phyloP scores from a whole-genome alignment of 1,140 invertebrate species.

The Conus betulinus region DNA sequence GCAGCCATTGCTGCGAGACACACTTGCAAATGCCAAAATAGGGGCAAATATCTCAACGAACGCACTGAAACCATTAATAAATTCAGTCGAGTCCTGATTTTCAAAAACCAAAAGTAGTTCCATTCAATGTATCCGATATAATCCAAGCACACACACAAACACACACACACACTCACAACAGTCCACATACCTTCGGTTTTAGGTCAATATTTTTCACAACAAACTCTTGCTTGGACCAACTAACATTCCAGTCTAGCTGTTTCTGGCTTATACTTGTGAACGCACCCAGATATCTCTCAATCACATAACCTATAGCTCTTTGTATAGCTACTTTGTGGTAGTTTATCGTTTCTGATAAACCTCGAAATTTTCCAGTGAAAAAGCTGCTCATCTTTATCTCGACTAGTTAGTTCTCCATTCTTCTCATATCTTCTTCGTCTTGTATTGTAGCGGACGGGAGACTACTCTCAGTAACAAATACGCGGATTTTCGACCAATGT shows the following conservation, averaged over 20 bases:
- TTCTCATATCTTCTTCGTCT: too few relatives aligned
- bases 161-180: background rate
- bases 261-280: background rate
- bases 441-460: background rate
- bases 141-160: too few relatives aligned
- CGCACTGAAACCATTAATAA: too few relatives aligned
- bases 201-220: background rate
- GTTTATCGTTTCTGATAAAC: background rate
- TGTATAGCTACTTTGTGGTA: background rate
- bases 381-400: background rate
- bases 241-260: background rate
- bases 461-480: background rate
- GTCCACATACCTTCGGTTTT: background rate
- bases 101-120: background rate
- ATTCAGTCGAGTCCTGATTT: too few relatives aligned
- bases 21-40: background rate
- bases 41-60: background rate
- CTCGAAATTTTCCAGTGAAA: background rate
- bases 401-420: too few relatives aligned
- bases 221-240: background rate
- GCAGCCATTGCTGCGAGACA: background rate
- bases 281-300: background rate
- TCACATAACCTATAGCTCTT: background rate
- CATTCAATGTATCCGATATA: too few relatives aligned
- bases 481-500: background rate